Conservation (phyloP, 2,888 invertebrate genomes). For the Drosophila austrosaltans region DNA sequence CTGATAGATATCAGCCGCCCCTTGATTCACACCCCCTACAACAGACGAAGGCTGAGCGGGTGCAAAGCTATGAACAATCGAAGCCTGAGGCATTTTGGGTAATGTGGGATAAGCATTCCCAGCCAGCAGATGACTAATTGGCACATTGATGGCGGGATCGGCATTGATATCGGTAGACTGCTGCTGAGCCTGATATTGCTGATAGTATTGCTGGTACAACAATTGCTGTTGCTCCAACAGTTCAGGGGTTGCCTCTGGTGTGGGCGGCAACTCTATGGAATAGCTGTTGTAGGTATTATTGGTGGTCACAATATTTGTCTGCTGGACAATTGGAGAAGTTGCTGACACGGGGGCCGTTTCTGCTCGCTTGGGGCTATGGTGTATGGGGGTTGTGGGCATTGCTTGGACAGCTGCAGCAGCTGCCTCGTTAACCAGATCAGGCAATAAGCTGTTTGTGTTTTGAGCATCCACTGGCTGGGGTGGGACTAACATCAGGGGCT, state of each 20-base stretch:
- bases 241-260: constrained; percentile 46
- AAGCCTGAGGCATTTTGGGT: constrained; percentile 73
- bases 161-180: constrained; percentile 10
- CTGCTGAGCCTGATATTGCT: constrained; percentile 51
- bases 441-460: constrained; percentile 50
- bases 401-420: constrained; percentile 46
- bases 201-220: constrained; percentile 56
- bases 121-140: constrained; percentile 79
- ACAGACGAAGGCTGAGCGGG: constrained; percentile 65
- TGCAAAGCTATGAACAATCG: constrained; percentile 82
- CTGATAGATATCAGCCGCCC: constrained; percentile 79
- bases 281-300: constrained; percentile 65
- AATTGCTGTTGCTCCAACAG: constrained; percentile 58
- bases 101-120: constrained; percentile 81
- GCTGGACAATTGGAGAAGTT: too few relatives aligned
- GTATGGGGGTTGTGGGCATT: constrained; percentile 39
- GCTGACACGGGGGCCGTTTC: constrained; percentile 22
- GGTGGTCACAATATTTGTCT: constrained; percentile 17
- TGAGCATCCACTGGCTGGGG: constrained; percentile 55
- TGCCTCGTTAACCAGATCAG: constrained; percentile 73
- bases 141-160: constrained; percentile 68
- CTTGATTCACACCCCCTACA: not conserved
- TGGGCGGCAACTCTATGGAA: constrained; percentile 81
- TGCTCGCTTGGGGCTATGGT: constrained; percentile 36
- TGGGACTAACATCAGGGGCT: constrained; percentile 77